phyloP scores from a whole-genome alignment of 2,797 vertebrate species.

The Acridotheres tristis region DNA sequence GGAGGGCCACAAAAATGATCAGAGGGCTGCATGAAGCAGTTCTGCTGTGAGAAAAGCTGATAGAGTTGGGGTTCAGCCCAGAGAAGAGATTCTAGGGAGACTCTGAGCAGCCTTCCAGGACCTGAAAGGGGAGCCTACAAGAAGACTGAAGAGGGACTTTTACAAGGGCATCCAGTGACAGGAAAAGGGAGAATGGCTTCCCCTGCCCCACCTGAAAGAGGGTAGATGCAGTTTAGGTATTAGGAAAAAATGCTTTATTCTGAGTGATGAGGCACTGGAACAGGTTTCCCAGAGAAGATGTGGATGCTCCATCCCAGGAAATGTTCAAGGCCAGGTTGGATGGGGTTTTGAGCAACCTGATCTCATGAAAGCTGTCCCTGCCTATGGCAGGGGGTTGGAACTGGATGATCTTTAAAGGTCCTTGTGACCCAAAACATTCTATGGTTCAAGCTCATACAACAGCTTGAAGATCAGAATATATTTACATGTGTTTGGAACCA shows the following conservation, averaged over 20 bases:
- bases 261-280: not conserved
- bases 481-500: not conserved
- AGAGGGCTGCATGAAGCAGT: not conserved
- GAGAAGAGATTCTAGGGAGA: not conserved
- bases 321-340: not conserved
- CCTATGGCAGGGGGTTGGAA: not conserved
- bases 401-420: not conserved
- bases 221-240: not conserved
- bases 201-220: not conserved
- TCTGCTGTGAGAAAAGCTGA: not conserved
- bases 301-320: not conserved
- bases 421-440: not conserved
- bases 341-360: not conserved
- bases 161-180: not conserved
- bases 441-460: not conserved
- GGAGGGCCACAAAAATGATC: not conserved
- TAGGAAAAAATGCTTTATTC: not conserved
- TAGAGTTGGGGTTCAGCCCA: not conserved
- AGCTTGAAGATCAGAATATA: not conserved
- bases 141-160: not conserved
- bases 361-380: not conserved
- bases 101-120: not conserved
- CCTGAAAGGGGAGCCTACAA: not conserved
- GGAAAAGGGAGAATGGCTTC: not conserved
- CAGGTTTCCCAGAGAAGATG: not conserved